Conservation (phyloP, 2,797 vertebrate genomes). For the Anniella stebbinsi region DNA sequence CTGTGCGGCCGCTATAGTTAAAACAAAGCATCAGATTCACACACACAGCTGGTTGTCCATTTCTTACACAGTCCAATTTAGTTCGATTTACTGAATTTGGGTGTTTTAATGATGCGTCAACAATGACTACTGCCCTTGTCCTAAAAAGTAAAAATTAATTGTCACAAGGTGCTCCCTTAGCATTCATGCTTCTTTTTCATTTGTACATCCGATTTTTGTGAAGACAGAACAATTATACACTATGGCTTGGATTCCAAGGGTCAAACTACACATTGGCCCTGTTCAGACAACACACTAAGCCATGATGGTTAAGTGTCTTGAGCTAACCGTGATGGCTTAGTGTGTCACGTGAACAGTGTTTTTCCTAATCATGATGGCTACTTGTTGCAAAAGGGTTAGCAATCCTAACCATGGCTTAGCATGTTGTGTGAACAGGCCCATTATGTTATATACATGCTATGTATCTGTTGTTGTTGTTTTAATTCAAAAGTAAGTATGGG, state of each 20-base stretch:
- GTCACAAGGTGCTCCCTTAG: conserved; percentile 48
- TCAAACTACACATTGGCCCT: background rate
- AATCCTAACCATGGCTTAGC: no score
- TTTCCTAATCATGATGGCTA: no score
- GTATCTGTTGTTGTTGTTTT: background rate
- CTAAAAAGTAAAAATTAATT: conserved; percentile 75
- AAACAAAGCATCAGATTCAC: conserved; percentile 90
- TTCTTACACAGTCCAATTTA: conserved; percentile 82
- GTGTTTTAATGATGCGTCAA: conserved; percentile 85
- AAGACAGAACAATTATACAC: background rate
- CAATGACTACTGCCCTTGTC: conserved; percentile 90
- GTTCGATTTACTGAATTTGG: conserved; percentile 86
- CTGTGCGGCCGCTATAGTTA: conserved; percentile 84
- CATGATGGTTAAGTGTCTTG: no score
- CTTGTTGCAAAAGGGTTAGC: no score
- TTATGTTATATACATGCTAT: background rate
- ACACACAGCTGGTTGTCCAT: conserved; percentile 84
- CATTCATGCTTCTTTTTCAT: background rate
- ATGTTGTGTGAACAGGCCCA: no score
- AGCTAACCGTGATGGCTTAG: no score
- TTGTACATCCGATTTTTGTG: background rate
- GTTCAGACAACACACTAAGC: no score
- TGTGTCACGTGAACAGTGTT: no score
- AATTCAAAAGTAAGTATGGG: background rate
- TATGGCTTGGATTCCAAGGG: background rate